A percentile compares a stretch with the other conserved stretches of the same genome.
These are phyloP conservation scores for Drosophila auraria DNA, from an alignment of 1,140 invertebrate species.

Conservation along the genomic window DNA sequence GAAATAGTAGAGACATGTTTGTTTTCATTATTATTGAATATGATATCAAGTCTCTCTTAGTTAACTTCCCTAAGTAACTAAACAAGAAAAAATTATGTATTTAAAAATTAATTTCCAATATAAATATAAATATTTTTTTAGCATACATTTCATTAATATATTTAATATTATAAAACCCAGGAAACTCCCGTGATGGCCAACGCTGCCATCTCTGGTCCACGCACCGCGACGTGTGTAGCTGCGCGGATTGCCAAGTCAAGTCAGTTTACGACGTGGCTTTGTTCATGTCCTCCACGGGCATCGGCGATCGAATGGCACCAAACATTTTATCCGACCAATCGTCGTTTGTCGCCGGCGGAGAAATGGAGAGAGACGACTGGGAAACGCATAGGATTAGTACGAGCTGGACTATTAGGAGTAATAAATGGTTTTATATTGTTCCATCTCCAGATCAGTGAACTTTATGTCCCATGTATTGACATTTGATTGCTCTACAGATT, in stretches of 20 bases:
- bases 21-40: background rate
- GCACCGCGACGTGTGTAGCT: conserved; percentile 39
- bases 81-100: too few relatives aligned
- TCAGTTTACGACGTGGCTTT: conserved; percentile 72
- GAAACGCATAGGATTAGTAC: conserved; percentile 45
- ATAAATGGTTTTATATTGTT: conserved; percentile 69
- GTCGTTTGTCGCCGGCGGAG: conserved; percentile 21
- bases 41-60: background rate
- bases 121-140: too few relatives aligned
- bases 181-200: background rate
- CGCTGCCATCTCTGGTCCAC: conserved; percentile 26
- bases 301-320: conserved; percentile 67
- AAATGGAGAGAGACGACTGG: conserved; percentile 40
- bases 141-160: too few relatives aligned
- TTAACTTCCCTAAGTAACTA: too few relatives aligned
- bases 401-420: conserved; percentile 44
- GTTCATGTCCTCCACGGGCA: conserved; percentile 71
- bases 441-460: conserved; percentile 47
- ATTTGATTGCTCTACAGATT: conserved; percentile 76
- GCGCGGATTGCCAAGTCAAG: conserved; percentile 32
- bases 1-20: background rate
- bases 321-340: conserved; percentile 72
- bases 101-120: too few relatives aligned
- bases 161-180: background rate
- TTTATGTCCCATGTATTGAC: conserved; percentile 72